These are phyloP conservation scores for Laterallus jamaicensis DNA, from an alignment of 2,113 vertebrate species.

Conservation along the genomic window DNA sequence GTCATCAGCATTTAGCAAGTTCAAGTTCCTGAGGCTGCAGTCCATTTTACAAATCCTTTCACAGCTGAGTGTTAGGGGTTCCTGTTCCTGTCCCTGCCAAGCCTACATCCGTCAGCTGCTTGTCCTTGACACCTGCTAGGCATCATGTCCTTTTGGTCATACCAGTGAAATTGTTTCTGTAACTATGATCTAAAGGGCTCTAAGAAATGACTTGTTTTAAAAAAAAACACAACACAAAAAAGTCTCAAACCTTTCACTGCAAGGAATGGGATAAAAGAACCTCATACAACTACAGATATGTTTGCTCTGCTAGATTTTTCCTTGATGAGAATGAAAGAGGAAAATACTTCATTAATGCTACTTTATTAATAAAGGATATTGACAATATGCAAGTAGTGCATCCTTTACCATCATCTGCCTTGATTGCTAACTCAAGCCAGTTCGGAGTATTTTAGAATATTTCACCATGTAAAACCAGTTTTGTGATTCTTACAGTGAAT, in stretches of 20 bases:
- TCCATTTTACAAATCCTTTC: slow-evolving; percentile 50
- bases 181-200: not conserved
- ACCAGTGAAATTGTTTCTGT: not conserved
- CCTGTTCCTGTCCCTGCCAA: slow-evolving; percentile 16
- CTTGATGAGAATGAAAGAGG: not conserved
- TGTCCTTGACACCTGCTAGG: slow-evolving; percentile 30
- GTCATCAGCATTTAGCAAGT: not conserved
- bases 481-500: not conserved
- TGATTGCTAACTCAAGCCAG: not conserved
- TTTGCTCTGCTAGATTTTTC: not conserved
- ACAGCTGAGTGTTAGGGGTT: slow-evolving; percentile 14
- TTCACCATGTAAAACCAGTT: not conserved
- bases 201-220: not conserved
- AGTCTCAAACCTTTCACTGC: accelerated
- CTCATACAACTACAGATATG: not conserved
- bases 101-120: slow-evolving; percentile 7
- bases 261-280: not conserved
- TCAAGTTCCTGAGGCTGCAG: slow-evolving; percentile 33
- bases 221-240: not conserved
- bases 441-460: not conserved
- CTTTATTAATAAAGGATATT: not conserved
- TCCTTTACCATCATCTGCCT: not conserved
- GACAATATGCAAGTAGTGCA: not conserved
- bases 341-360: not conserved
- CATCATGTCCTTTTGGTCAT: not conserved